These are phyloP conservation scores for Promerops cafer DNA, from an alignment of 2,113 vertebrate species.

Conservation along the genomic window DNA sequence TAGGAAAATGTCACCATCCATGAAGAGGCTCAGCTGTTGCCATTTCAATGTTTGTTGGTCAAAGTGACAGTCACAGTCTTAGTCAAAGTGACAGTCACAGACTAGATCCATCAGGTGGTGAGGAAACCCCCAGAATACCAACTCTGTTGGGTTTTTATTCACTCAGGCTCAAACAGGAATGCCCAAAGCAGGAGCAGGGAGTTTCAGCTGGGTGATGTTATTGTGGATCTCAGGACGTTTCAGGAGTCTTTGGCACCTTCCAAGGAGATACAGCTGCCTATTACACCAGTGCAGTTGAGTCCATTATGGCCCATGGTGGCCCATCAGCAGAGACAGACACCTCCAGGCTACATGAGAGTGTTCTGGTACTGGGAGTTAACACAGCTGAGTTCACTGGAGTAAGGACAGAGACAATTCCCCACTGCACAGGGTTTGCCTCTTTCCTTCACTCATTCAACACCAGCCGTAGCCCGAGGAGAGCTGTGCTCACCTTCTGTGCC, in stretches of 20 bases:
- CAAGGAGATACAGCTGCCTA: neutral
- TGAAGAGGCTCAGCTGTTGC: neutral
- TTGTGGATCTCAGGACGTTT: neutral
- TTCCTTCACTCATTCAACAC: neutral
- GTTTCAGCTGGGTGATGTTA: neutral
- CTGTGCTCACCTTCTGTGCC: neutral
- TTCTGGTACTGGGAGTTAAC: neutral
- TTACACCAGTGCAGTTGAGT: neutral
- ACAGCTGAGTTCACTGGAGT: neutral
- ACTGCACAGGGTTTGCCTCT: neutral
- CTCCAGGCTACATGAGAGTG: neutral
- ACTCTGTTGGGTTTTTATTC: neutral
- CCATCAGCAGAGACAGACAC: neutral
- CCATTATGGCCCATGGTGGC: neutral
- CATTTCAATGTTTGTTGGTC: neutral
- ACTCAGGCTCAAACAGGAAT: neutral
- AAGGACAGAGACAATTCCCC: neutral
- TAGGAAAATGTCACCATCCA: neutral
- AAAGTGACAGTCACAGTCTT: neutral
- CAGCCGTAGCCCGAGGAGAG: neutral
- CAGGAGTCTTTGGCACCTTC: neutral
- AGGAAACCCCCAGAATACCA: neutral
- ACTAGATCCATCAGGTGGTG: neutral
- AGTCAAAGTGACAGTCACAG: neutral
- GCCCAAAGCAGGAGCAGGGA: neutral